These are phyloP conservation scores for Drosophila aldrichi DNA, from an alignment of 2,888 invertebrate genomes.

Conservation along the genomic window DNA sequence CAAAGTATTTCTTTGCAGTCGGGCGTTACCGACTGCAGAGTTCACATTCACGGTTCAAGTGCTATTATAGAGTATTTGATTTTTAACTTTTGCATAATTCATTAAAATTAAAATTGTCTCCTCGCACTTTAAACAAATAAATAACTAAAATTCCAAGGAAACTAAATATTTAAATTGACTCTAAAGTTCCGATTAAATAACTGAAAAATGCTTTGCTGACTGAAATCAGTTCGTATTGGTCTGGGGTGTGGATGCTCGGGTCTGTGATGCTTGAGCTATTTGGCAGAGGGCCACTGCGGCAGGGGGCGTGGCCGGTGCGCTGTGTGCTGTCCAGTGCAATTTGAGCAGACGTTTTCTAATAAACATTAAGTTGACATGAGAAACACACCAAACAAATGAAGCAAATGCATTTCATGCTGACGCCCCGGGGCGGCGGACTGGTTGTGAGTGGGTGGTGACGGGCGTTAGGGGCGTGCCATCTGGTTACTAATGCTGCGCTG, in stretches of 20 bases:
- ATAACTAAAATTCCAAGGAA: not conserved
- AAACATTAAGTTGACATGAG: constrained; percentile 79
- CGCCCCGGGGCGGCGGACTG: constrained; percentile 24
- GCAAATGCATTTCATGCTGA: constrained; percentile 72
- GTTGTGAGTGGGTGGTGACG: too few relatives aligned
- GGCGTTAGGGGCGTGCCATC: constrained; percentile 45
- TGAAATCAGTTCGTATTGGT: not conserved
- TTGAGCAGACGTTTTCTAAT: constrained; percentile 71
- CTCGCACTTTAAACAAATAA: fast-evolving
- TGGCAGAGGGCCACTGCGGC: constrained; percentile 10
- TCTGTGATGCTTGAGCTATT: constrained; percentile 25
- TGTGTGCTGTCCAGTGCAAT: constrained; percentile 41
- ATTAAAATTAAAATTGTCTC: not conserved
- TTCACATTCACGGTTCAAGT: too few relatives aligned
- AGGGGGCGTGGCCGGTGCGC: constrained; percentile 7
- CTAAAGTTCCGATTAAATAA: not conserved
- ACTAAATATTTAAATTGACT: not conserved
- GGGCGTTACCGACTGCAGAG: too few relatives aligned
- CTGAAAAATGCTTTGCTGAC: not conserved
- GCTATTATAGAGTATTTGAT: too few relatives aligned
- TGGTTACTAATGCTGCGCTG: constrained; percentile 64
- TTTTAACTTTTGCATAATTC: too few relatives aligned
- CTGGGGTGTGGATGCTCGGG: not conserved
- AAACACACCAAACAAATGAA: constrained; percentile 78
- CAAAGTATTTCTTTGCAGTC: too few relatives aligned